Base-by-base conservation (phyloP, 2,113 vertebrate genomes). In the Erythrocercus mccallii region DNA sequence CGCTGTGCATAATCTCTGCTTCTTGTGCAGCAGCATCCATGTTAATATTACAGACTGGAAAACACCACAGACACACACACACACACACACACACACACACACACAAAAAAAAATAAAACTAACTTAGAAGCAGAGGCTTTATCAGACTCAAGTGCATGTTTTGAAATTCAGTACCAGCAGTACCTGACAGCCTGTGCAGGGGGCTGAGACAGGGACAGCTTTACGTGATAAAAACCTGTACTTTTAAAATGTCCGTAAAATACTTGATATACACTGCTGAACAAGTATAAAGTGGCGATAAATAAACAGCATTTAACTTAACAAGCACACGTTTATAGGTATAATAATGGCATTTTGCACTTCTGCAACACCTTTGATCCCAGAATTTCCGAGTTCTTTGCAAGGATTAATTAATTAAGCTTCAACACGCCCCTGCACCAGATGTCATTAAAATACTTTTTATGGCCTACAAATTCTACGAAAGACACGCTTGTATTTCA, bases 391-490 rank as follows among this genome's bases (percentile, higher is more conserved):
- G 0, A 94, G 73, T 44, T 54, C 61, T 80, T 73, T 69, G 82
- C 61, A 56, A 71, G 65, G 82, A 92, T 94, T 94, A 96, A 97
- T 97, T 97, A 96, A 96, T 94, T 88, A 88, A 92, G 61, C 69
- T 92, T 54, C 93, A 82, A 80, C 54, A 92, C 13, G 4, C 68
- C 93, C 84, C 68, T 87, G 61, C 58, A 76, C 72, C 74, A 83
- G 56, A 56, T 90, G 48, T 70, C 71, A 95, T 95, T 95, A 94
- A 89, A 95, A 87, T 84, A 74, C 40, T 74, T 93, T 93, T 88
- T 92, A 94, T 83, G 80, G 80, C 77, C 78, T 78, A 62, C 76
- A 88, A 93, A 90, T 90, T 92, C 90, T 33, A 56, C 0, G 1
- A 64, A 86, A 81, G 79, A 81, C 10, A 6, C 1, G 20, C 82